Base-by-base conservation (phyloP, 1,140 invertebrate genomes). In the Thrips palmi region DNA sequence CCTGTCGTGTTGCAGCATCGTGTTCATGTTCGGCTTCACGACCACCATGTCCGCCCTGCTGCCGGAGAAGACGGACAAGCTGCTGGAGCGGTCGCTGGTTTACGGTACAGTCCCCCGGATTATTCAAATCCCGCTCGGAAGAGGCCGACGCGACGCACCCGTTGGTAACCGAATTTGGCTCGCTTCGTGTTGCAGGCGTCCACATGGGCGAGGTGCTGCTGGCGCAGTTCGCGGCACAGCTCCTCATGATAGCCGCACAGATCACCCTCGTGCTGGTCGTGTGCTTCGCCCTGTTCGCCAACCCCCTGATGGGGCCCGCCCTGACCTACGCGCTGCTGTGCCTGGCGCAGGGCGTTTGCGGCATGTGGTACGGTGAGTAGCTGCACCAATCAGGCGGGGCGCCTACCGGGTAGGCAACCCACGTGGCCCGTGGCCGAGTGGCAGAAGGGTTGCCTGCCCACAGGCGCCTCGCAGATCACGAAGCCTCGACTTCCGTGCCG, bases 171-270 rank as follows among this genome's bases (percentile, higher is more conserved):
- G 33, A 12, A 24, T 4, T 18, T 7, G 33, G 33, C 8, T n/a
- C 21, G 12, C 14, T 35, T 35, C 12, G 17, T 7, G 12, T 35
- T 6, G 17, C 33, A 15, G 33, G 87, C 28, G 84, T 92, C 1
- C 72, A 74, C 1, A 77, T 84, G 0, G 71, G 74, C 2, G 81
- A 87, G 57, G 70, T 86, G 20, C 63, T 88, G 20, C 67, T 83
- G 20, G 75, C 74, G 11, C 81, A 85, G 55, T 71, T 87, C 1
- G 59, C 77, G 3, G 80, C 84, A 0, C 84, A 92, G 53, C 81
- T 91, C 53, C 54, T 78, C 0, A 73, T 92, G 3, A 82, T 92
- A 75, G 50, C 72, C 2, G 68, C 81, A 0, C 87, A 92, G 58
- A 74, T 79, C 0, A 53, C 58, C 91, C 57, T 87, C 89, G 24